Conservation (phyloP, 2,797 vertebrate genomes). For the Gymnodraco acuticeps region DNA sequence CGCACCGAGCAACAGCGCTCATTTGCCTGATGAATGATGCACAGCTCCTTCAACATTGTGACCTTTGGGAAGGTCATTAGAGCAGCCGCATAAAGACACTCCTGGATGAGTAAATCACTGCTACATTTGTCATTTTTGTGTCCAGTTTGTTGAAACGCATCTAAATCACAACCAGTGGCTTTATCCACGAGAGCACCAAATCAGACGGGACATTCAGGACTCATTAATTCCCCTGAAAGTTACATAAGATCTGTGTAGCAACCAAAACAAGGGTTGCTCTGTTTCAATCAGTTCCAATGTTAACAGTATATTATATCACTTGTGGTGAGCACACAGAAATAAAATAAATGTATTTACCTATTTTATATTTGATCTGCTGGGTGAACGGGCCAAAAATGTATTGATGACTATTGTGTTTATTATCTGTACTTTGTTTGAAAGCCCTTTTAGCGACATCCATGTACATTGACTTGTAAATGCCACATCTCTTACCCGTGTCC, state of each 20-base stretch:
- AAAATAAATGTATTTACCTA: background rate
- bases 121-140: constrained; percentile 17
- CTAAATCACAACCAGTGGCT: constrained; percentile 63
- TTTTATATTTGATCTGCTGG: background rate
- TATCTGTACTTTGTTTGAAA: constrained; percentile 1
- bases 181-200: constrained; percentile 19
- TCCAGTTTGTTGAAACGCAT: constrained; percentile 29
- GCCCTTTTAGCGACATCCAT: background rate
- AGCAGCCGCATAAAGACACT: constrained; percentile 35
- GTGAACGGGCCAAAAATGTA: background rate
- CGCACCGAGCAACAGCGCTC: constrained; percentile 17
- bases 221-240: constrained; percentile 40
- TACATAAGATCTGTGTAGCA: constrained; percentile 36
- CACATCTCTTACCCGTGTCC: constrained; percentile 91
- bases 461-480: background rate
- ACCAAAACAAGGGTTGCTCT: constrained; percentile 13
- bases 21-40: constrained; percentile 55
- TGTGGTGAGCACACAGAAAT: constrained; percentile 5
- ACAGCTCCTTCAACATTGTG: constrained; percentile 45
- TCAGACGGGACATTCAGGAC: constrained; percentile 17
- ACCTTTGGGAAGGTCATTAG: constrained; percentile 77
- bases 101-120: constrained; percentile 41
- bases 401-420: background rate
- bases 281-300: constrained; percentile 19
- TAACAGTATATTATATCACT: constrained; percentile 7